Base-by-base conservation (phyloP, 92 coral and sea anemone genomes). In the Parazoanthus swiftii region DNA sequence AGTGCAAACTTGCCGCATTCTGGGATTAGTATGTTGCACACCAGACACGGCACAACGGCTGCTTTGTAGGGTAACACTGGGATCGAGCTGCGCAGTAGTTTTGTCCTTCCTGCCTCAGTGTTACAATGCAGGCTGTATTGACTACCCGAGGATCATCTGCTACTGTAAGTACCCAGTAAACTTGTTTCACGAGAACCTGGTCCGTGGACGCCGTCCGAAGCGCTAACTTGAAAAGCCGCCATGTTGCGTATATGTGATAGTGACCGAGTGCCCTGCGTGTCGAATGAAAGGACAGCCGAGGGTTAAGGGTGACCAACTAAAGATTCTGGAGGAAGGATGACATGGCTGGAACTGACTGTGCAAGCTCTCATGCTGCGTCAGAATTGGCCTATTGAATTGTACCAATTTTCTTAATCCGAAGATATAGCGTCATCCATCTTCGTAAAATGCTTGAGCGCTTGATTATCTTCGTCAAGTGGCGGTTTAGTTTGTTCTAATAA, bases 341-440 rank as follows among this genome's bases (percentile, higher is more conserved):
- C 86, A 81, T 94, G 96, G n/a, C 96, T 90, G 2, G 96, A 94
- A 29, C 33, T 29, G 7, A 94, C n/a, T 83, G 86, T 94, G 96
- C 33, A 94, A 76, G 46, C 96, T 90, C 77, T 94, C 50, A 14
- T 94, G 89, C 37, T 58, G 84, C 21, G 63, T 79, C 63, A 58
- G 38, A 58, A 79, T 25, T 25, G 84, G 84, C 33, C 68, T 79
- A 38, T 67, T 79, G 11, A 58, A 79, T 11, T 48, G 63, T 21
- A 58, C 78, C 23, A 48, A 74, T 42, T 37, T 38, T 37, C 78
- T 74, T 37, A 37, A 18, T 74, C 48, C 48, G 48, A 74, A 36
- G 78, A 37, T 74, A 13, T 37, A 36, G 78, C 48, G 43, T 3
- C 50, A 74, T 74, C 25, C 78, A 74, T 74, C 25, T 74, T 37